phyloP scores from a whole-genome alignment of 2,797 vertebrate species.

The Gallinago stenura region DNA sequence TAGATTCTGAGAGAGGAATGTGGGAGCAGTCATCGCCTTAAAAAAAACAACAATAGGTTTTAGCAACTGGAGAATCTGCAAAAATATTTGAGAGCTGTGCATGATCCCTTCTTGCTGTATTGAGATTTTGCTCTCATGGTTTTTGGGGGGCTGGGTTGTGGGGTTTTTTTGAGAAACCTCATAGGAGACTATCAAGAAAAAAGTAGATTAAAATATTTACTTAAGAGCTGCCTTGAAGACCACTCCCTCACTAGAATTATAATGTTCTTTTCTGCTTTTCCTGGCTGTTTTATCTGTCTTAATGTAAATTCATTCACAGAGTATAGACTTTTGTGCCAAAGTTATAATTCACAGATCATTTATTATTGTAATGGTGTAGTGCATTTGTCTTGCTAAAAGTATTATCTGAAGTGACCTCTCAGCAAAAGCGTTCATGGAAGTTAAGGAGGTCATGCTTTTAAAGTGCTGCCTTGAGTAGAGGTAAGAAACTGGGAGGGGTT shows the following conservation, averaged over 20 bases:
- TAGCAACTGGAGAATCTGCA: constrained; percentile 39
- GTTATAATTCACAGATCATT: background rate
- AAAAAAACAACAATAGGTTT: constrained; percentile 54
- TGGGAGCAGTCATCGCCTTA: constrained; percentile 52
- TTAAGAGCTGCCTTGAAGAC: constrained; percentile 26
- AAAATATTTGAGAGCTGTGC: constrained; percentile 27
- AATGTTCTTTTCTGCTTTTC: constrained; percentile 2
- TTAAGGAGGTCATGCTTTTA: background rate
- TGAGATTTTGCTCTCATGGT: background rate
- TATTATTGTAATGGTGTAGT: background rate
- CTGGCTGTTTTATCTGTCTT: background rate
- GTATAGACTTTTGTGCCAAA: background rate
- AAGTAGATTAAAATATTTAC: constrained; percentile 30
- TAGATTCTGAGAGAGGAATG: constrained; percentile 57
- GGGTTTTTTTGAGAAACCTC: background rate
- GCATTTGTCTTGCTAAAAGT: constrained; percentile 10
- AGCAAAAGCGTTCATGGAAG: background rate
- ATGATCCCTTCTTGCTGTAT: background rate
- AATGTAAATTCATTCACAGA: background rate
- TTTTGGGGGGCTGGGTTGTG: background rate
- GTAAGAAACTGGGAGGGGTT: background rate
- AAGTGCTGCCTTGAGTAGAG: background rate
- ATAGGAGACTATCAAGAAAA: background rate
- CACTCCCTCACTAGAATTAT: background rate
- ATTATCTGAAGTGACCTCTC: background rate